Percentiles rank a stretch among this genome's conserved stretches.
These are phyloP conservation scores for Stratiomys singularior DNA, from an alignment of 2,888 invertebrate genomes.

Conservation along the genomic window DNA sequence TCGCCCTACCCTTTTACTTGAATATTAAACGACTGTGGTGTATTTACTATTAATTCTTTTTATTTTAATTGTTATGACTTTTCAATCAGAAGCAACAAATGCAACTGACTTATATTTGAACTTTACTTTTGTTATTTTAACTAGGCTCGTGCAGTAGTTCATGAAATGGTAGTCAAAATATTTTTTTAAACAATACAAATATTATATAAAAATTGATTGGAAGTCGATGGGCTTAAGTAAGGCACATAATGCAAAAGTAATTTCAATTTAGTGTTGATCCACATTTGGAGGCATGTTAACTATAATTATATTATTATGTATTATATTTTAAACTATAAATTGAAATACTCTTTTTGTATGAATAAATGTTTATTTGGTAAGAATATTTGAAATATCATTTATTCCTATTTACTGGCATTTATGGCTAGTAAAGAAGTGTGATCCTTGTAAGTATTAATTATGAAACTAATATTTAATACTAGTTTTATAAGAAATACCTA, in stretches of 20 bases:
- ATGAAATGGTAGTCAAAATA: constrained; percentile 55
- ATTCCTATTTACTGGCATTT: too few relatives aligned
- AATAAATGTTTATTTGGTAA: constrained; percentile 48
- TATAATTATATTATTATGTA: constrained; percentile 48
- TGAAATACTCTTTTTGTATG: constrained; percentile 43
- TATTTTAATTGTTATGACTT: constrained; percentile 40
- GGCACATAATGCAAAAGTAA: constrained; percentile 38
- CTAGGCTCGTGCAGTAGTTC: constrained; percentile 39
- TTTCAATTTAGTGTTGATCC: constrained; percentile 52
- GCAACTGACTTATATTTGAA: constrained; percentile 16
- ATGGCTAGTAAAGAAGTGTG: too few relatives aligned
- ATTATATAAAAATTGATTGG: constrained; percentile 40
- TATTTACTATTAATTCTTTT: constrained; percentile 48
- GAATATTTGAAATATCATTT: not conserved
- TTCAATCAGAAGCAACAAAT: constrained; percentile 1
- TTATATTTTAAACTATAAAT: too few relatives aligned
- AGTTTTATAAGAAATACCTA: too few relatives aligned
- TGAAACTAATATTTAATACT: too few relatives aligned
- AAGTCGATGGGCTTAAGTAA: constrained; percentile 40
- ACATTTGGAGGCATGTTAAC: constrained; percentile 56
- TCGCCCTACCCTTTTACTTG: not conserved
- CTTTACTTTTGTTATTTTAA: constrained; percentile 37
- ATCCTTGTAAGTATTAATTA: too few relatives aligned
- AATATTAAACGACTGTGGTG: constrained; percentile 52
- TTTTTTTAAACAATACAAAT: constrained; percentile 47